Evolutionary conservation across 2,113 vertebrate species (phyloP), one percentile per base, ranked within the genome.

Genomic region (Microcebus ravelobensis): DNA sequence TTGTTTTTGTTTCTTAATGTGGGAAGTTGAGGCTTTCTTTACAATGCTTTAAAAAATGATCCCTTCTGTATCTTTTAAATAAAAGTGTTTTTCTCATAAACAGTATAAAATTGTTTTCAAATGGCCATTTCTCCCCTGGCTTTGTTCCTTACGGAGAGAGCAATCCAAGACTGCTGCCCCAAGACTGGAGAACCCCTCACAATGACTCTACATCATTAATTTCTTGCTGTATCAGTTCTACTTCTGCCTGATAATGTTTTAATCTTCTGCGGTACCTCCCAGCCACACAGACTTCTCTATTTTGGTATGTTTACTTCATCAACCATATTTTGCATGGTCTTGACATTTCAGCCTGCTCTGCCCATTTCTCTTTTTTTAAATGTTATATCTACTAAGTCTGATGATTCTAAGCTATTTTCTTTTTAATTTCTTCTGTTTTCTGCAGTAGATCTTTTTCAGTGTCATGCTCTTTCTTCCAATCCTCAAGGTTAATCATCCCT

Each of bases 101-200:
- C 25, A 80, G 50, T 36, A 34, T 27, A 45, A 91, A 96, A 39
- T 36, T 82, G 8, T 79, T 87, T 95, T 85, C 36, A 15, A 91
- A 63, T 20, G 25, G 13, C 14, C 12, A 39, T 55, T 71, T 82
- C 1, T 15, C 15, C 61, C 9, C 52, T 48, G 27, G 48, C 55
- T 93, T 83, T 91, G 42, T 88, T 95, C 74, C 57, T 90, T 77
- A 73, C n/a, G 52, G 59, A 92, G 39, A 94, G 59, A 96, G 63
- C 34, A 57, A 85, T 71, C 61, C 12, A 17, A 88, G n/a, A n/a
- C n/a, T n/a, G 45, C 25, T 42, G 59, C 61, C 67, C 29, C 1
- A 6, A 14, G 18, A 15, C 10, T 50, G 63, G 6, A 50, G 39
- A 65, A 9, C 45, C 68, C 1, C 39, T 57, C 36, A 3, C 0